Base-by-base conservation (phyloP, 2,797 vertebrate genomes). In the Centroberyx gerrardi region DNA sequence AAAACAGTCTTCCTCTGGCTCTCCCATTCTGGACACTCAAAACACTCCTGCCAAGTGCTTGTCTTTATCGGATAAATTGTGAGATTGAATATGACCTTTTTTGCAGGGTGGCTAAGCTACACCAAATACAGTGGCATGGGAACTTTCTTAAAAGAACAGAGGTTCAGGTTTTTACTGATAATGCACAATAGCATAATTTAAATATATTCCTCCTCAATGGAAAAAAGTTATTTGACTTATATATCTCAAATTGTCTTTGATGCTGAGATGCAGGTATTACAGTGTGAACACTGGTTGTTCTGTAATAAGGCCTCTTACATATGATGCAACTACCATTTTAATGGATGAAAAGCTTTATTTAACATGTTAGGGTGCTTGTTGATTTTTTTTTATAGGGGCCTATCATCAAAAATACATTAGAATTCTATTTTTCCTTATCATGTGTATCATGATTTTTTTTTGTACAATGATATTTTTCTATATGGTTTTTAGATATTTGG, bases 31-130 rank as follows among this genome's bases (percentile, higher is more conserved):
- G 89, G 92, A 92, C 90, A 86, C 84, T 88, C 90, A 80, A 92
- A 92, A 90, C 89, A 88, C 88, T 85, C 79, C 90, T 89, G 86
- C 88, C 91, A 92, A 92, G 91, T 86, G 71, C 90, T 87, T 81
- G 84, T 92, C 93, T 95, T 95, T 94, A 93, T 83, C 66, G 90
- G 94, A 95, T 95, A 94, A 91, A 93, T 91, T 86, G 85, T 78
- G 70, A 94, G 92, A 90, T 92, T 93, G 91, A 92, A 80, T 86
- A 93, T 91, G 91, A 95, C 91, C 92, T 91, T 86, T 90, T 90
- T 91, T 86, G 78, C 88, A 77, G 86, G 73, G 86, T 86, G 87
- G 81, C 62, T 93, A 91, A 93, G 92, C 91, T 81, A 68, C 69
- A 76, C 63, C 51, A 74, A 92, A 84, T 87, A 87, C 84, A 85